Evolutionary conservation across 2,113 vertebrate genomes (phyloP).

Genomic region (Toxostoma redivivum): DNA sequence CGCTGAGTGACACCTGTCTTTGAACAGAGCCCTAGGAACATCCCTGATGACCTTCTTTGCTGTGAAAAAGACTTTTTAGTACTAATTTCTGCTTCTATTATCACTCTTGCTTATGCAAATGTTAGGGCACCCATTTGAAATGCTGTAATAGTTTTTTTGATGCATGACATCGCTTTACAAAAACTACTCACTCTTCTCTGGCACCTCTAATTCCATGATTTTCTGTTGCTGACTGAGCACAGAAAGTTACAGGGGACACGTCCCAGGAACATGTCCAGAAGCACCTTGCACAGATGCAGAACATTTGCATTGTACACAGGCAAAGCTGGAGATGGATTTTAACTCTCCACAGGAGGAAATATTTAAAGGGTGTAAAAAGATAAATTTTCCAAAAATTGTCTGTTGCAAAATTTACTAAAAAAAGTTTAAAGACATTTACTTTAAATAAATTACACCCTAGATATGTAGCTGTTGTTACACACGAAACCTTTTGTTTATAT

Average conservation of each 20-base stretch:
- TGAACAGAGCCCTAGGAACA: background rate
- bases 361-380: background rate
- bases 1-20: background rate
- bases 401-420: background rate
- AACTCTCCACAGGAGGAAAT: background rate
- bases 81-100: background rate
- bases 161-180: background rate
- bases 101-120: background rate
- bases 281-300: background rate
- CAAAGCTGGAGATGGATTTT: background rate
- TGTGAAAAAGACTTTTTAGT: background rate
- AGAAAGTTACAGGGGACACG: background rate
- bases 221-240: background rate
- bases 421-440: background rate
- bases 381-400: background rate
- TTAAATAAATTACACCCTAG: background rate
- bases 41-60: background rate
- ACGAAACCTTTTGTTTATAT: background rate
- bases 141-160: background rate
- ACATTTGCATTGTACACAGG: background rate
- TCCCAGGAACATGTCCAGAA: background rate
- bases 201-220: background rate
- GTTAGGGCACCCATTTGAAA: background rate
- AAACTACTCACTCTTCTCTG: background rate
- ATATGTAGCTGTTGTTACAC: background rate